Evolutionary conservation across 2,888 invertebrate species (phyloP).

Genomic region (Eretmocerus hayati): DNA sequence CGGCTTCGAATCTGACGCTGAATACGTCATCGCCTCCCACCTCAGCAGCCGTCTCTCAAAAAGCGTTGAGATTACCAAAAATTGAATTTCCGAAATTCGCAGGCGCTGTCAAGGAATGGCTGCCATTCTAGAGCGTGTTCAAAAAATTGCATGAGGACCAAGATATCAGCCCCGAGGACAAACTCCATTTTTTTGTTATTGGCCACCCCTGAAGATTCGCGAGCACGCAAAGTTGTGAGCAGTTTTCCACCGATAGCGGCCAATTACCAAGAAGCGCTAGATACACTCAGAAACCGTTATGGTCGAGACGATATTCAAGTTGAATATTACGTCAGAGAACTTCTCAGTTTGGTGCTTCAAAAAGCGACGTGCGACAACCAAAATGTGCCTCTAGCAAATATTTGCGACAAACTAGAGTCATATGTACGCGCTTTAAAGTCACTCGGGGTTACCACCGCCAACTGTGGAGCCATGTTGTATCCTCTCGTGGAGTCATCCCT

Average conservation of each 20-base stretch:
- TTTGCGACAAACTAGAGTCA: background rate
- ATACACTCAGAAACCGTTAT: constrained; percentile 25
- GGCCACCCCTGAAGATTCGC: background rate
- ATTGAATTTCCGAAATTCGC: background rate
- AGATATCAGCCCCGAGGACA: background rate
- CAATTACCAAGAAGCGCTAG: constrained; percentile 27
- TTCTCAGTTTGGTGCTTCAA: constrained; percentile 27
- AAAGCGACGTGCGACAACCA: background rate
- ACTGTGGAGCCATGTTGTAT: background rate
- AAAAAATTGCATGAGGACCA: background rate
- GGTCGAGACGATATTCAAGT: constrained; percentile 28
- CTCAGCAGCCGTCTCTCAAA: too few species aligned
- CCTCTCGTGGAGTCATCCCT: background rate
- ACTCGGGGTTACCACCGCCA: background rate
- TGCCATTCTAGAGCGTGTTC: background rate
- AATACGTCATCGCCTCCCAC: too few species aligned
- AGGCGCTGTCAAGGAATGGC: background rate
- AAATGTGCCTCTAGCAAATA: background rate
- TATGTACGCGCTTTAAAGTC: background rate
- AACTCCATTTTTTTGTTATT: background rate
- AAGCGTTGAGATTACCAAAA: background rate
- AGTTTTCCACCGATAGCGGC: constrained; percentile 25
- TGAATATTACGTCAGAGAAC: constrained; percentile 30
- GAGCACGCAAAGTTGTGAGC: constrained; percentile 14
- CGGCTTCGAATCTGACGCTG: too few species aligned